phyloP scores from a whole-genome alignment of 2,113 vertebrate species.

The Mustelus asterias region DNA sequence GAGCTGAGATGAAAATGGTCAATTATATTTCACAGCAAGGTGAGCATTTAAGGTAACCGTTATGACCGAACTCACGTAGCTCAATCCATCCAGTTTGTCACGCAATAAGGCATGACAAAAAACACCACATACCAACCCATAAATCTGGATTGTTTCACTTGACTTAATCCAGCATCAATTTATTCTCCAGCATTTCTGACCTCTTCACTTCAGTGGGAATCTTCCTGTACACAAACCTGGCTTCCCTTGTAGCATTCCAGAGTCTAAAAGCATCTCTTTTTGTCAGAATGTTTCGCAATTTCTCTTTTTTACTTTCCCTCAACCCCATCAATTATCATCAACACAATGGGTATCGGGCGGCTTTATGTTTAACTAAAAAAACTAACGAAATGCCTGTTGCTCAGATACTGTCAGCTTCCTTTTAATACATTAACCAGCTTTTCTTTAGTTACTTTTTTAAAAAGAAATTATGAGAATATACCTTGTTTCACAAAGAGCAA shows the following conservation, averaged over 20 bases:
- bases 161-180: neutral
- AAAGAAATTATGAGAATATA: neutral
- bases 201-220: neutral
- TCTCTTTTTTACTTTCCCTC: neutral
- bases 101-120: neutral
- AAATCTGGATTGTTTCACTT: neutral
- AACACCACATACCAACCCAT: neutral
- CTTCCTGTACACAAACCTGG: neutral
- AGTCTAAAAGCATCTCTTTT: neutral
- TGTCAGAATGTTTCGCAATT: neutral
- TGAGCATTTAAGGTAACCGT: neutral
- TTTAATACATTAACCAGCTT: neutral
- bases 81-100: neutral
- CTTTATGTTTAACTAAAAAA: neutral
- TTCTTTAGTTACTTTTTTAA: neutral
- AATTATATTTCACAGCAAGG: neutral
- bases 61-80: neutral
- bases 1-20: no score
- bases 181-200: neutral
- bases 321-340: neutral
- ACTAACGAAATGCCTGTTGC: neutral
- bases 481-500: neutral
- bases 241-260: neutral
- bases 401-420: neutral
- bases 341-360: neutral